These are phyloP conservation scores for Nymphalis io DNA, from an alignment of 1,140 invertebrate genomes.

Conservation along the genomic window DNA sequence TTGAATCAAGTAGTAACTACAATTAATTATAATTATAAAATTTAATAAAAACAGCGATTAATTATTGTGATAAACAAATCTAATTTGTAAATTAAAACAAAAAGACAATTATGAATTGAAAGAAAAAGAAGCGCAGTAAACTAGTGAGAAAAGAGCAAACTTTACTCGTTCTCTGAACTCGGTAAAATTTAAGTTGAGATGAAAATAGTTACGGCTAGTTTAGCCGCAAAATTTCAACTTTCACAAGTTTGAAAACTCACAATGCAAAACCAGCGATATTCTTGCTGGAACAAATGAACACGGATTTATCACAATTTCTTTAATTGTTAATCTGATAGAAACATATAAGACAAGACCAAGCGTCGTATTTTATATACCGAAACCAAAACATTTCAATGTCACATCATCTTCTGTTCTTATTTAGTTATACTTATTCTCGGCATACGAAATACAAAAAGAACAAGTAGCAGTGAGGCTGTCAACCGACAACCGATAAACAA, in stretches of 20 bases:
- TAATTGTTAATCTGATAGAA: not conserved
- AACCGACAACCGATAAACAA: no score
- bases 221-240: slow-evolving; percentile 21
- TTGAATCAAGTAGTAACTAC: no score
- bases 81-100: slow-evolving; percentile 10
- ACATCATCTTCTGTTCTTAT: no score
- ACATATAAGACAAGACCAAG: no score
- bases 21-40: no score
- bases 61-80: not conserved
- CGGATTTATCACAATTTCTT: not conserved
- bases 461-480: no score
- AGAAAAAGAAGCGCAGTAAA: slow-evolving; percentile 7
- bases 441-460: no score
- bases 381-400: no score
- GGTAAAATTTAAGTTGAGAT: slow-evolving; percentile 24
- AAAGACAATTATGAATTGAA: slow-evolving; percentile 3
- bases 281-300: slow-evolving; percentile 14
- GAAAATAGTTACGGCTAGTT: slow-evolving; percentile 24
- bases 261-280: slow-evolving; percentile 19
- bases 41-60: not conserved
- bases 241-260: slow-evolving; percentile 21
- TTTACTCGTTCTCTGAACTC: slow-evolving; percentile 15
- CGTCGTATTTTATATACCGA: no score
- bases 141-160: slow-evolving; percentile 6
- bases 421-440: no score